Evolutionary conservation across 2,797 vertebrate genomes (phyloP).

Genomic region (Chaunax sp.): DNA sequence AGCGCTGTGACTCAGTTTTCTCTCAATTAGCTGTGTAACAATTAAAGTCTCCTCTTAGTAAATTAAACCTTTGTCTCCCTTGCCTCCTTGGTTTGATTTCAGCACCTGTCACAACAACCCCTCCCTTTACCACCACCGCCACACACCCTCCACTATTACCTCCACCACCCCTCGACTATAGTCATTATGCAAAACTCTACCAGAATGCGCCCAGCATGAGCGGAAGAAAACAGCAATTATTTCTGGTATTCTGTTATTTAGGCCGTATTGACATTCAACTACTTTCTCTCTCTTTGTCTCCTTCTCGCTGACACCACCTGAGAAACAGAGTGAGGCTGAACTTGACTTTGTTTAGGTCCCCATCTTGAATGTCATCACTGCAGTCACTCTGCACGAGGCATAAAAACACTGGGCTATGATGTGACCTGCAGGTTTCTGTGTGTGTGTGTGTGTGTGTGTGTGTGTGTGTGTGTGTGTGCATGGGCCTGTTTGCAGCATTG

Average conservation of each 20-base stretch:
- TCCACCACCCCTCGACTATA: slow-evolving; percentile 79
- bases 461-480: slow-evolving; percentile 28
- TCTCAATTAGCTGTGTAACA: slow-evolving; percentile 99
- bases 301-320: slow-evolving; percentile 47
- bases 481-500: slow-evolving; percentile 40
- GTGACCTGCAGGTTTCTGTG: slow-evolving; percentile 48
- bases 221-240: slow-evolving; percentile 99
- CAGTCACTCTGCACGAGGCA: slow-evolving; percentile 27
- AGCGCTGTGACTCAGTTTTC: slow-evolving; percentile 87
- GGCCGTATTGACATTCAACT: slow-evolving; percentile 94
- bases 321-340: slow-evolving; percentile 45
- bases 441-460: slow-evolving; percentile 26
- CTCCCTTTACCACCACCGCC: slow-evolving; percentile 65
- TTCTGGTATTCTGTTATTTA: slow-evolving; percentile 99
- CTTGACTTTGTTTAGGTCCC: slow-evolving; percentile 50
- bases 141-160: slow-evolving; percentile 66
- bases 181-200: slow-evolving; percentile 98
- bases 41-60: slow-evolving; percentile 99
- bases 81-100: slow-evolving; percentile 95
- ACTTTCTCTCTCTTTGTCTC: slow-evolving; percentile 51
- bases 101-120: slow-evolving; percentile 99
- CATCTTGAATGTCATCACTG: slow-evolving; percentile 35
- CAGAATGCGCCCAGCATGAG: slow-evolving; percentile 94
- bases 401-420: slow-evolving; percentile 28
- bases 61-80: slow-evolving; percentile 99